Evolutionary conservation across 2,888 invertebrate species (phyloP).

Genomic region (Rhopalosiphum nymphaeae): DNA sequence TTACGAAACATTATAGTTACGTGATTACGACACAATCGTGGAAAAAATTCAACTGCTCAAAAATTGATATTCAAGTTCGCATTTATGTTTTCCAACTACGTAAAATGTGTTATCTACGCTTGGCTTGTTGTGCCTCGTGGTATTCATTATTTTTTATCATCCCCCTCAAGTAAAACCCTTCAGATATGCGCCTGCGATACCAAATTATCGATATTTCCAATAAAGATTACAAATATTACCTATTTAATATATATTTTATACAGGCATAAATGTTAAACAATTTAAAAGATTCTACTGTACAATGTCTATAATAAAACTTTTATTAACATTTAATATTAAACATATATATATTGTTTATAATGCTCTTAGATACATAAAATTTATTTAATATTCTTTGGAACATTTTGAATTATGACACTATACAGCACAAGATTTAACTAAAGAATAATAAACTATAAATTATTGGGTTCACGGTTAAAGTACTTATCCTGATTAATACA

Average conservation of each 20-base stretch:
- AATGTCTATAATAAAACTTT: background rate
- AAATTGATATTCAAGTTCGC: constrained; percentile 4
- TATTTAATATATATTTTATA: background rate
- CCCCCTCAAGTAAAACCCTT: background rate
- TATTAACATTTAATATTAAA: constrained; percentile 10
- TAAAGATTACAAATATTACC: background rate
- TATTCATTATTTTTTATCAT: constrained; percentile 2
- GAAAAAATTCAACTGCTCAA: background rate
- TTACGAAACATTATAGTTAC: background rate
- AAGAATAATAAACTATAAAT: background rate
- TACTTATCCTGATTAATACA: background rate
- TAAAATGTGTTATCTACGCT: background rate
- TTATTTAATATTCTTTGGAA: background rate
- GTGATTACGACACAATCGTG: background rate
- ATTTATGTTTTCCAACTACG: background rate
- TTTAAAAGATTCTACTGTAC: background rate
- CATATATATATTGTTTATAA: background rate
- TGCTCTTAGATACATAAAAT: background rate
- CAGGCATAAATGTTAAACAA: background rate
- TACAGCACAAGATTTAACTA: background rate
- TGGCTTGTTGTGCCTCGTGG: background rate
- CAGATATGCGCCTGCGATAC: background rate
- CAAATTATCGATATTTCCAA: background rate
- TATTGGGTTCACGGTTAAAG: background rate
- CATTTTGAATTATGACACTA: constrained; percentile 1